phyloP scores from a whole-genome alignment of 2,797 vertebrate genomes.

The Oreortyx pictus region DNA sequence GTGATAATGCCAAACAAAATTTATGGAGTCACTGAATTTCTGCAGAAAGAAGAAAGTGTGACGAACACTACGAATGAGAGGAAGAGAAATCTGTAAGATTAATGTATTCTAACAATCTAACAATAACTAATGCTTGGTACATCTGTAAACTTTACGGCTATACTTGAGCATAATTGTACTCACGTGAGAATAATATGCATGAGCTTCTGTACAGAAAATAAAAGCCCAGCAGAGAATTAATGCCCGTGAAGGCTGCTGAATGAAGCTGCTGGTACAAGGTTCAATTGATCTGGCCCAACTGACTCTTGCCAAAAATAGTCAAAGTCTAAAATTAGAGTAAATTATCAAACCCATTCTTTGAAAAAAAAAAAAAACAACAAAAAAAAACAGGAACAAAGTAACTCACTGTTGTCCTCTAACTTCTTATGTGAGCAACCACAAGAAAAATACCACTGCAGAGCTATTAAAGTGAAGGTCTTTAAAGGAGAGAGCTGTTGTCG shows the following conservation, averaged over 20 bases:
- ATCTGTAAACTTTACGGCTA: neutral
- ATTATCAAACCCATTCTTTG: constrained; percentile 58
- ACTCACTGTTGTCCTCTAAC: constrained; percentile 9
- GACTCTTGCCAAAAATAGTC: constrained; percentile 61
- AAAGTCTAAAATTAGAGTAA: constrained; percentile 71
- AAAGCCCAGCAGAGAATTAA: neutral
- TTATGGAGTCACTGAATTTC: neutral
- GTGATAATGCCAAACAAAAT: neutral
- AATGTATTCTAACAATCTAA: neutral
- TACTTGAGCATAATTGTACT: neutral
- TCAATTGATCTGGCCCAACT: constrained; percentile 58
- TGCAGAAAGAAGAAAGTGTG: neutral
- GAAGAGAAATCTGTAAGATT: neutral
- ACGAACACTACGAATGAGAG: neutral
- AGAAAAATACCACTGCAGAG: constrained; percentile 33
- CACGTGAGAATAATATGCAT: neutral
- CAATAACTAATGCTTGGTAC: neutral
- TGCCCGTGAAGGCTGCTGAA: neutral
- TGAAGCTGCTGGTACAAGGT: constrained; percentile 48
- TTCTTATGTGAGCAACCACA: constrained; percentile 2
- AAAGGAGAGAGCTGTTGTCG: constrained; percentile 8
- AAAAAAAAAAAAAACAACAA: neutral
- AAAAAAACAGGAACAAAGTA: constrained; percentile 16
- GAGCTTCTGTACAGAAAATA: neutral
- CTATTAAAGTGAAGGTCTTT: neutral